Base-by-base conservation (phyloP, 2,888 invertebrate genomes). In the Lepidochitona cinerea region DNA sequence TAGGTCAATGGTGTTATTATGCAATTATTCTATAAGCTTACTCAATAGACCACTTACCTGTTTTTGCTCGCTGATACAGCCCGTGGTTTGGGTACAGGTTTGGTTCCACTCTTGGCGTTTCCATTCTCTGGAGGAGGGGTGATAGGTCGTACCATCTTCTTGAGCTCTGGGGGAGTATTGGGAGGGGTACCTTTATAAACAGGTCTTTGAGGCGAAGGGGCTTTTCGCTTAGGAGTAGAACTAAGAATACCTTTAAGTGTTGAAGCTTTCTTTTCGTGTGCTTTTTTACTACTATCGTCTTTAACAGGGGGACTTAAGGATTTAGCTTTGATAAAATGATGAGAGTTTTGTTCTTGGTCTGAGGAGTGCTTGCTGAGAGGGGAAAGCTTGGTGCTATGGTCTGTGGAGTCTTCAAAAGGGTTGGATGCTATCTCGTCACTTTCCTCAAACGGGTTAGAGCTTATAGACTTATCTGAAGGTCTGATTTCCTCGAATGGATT, bases 131-230 rank as follows among this genome's bases (percentile, higher is more conserved):
- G 77, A 73, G 86, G 85, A 18, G 87, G 88, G 26, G 87, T 86
- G 54, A 87, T 79, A 54, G 85, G 77, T 72, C 85, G 73, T 64
- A 81, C 77, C 49, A 72, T 59, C 9, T 0, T 73, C 18, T 74
- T 65, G 37, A 81, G 79, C 18, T 83, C 79, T 66, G 83, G 83
- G 4, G 87, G 87, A 0, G 88, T 85, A 6, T 85, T 75, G 0
- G 87, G 87, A 12, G 86, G 87, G 18, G 87, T 86, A 0, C 87
- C 87, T 69, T 84, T 79, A 77, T 87, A 87, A 12, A 85, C 76
- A 1, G 88, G 87, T 68, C 86, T 75, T 26, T 81, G 77, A 7
- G 66, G 37, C 65, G 37, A 37, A 37, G 59, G 32, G 14, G 23
- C 59, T 9, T 73, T 59, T 33, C 75, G 75, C 37, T 23, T 59